Evolutionary conservation across 2,113 vertebrate genomes (phyloP).

Genomic region (Vombatus ursinus): DNA sequence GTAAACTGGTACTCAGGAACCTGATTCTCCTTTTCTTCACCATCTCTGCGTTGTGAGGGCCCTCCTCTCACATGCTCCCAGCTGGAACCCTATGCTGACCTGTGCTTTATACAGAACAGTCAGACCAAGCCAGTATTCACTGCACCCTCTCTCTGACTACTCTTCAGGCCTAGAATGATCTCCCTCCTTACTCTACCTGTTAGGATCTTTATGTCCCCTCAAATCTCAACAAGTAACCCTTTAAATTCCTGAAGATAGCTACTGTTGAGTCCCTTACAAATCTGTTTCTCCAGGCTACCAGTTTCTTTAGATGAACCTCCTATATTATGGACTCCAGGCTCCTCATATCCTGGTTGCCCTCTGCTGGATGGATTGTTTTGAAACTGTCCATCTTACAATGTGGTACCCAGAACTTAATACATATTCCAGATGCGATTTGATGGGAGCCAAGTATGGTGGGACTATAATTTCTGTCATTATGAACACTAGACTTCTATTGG

Average conservation of each 20-base stretch:
- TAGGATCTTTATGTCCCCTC: background rate
- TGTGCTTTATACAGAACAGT: background rate
- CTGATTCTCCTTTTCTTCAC: background rate
- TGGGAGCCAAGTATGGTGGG: background rate
- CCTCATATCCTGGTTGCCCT: background rate
- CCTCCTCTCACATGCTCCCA: background rate
- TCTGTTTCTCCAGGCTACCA: background rate
- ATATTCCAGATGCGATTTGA: background rate
- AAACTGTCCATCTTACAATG: background rate
- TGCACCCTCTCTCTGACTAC: background rate
- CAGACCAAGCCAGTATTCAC: background rate
- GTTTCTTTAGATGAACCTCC: background rate
- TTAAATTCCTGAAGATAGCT: background rate
- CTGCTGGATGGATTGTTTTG: background rate
- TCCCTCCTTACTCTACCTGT: background rate
- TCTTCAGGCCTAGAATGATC: background rate
- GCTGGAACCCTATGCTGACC: background rate
- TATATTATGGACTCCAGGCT: background rate
- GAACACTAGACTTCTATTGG: background rate
- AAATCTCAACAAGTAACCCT: background rate
- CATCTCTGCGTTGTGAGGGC: background rate
- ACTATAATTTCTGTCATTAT: background rate
- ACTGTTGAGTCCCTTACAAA: background rate
- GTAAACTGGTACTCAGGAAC: background rate
- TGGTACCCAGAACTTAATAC: background rate